Conservation (phyloP, 2,888 invertebrate genomes). For the Apodemia zela region DNA sequence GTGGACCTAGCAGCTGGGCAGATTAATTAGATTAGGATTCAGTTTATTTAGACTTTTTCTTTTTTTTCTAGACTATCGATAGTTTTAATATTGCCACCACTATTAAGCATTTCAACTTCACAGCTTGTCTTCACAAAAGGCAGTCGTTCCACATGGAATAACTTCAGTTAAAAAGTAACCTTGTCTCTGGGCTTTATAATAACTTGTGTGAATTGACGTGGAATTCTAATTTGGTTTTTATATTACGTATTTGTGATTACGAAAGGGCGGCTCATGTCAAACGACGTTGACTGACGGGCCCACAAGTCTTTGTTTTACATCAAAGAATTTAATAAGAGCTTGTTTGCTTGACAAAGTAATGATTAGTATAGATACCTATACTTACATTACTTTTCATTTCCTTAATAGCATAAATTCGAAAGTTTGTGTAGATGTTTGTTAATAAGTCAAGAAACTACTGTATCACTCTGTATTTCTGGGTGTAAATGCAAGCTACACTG, state of each 20-base stretch:
- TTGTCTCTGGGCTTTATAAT: background rate
- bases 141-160: background rate
- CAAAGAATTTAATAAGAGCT: background rate
- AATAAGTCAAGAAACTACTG: too few species aligned
- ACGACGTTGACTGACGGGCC: background rate
- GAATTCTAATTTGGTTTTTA: slow-evolving; percentile 3
- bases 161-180: background rate
- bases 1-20: too few species aligned
- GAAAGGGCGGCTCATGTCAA: background rate
- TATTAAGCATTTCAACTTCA: too few species aligned
- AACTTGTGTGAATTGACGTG: background rate
- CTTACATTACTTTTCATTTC: background rate
- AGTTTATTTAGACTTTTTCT: too few species aligned
- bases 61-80: too few species aligned
- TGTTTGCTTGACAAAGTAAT: background rate
- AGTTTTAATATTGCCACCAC: too few species aligned
- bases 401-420: background rate
- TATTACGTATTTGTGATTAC: background rate
- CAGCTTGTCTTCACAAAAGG: background rate
- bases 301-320: background rate
- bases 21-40: too few species aligned
- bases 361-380: too few species aligned
- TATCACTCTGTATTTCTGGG: too few species aligned
- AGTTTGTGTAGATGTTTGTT: background rate
- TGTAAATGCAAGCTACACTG: too few species aligned